phyloP scores from a whole-genome alignment of 2,888 invertebrate genomes.

The Eledone cirrhosa region DNA sequence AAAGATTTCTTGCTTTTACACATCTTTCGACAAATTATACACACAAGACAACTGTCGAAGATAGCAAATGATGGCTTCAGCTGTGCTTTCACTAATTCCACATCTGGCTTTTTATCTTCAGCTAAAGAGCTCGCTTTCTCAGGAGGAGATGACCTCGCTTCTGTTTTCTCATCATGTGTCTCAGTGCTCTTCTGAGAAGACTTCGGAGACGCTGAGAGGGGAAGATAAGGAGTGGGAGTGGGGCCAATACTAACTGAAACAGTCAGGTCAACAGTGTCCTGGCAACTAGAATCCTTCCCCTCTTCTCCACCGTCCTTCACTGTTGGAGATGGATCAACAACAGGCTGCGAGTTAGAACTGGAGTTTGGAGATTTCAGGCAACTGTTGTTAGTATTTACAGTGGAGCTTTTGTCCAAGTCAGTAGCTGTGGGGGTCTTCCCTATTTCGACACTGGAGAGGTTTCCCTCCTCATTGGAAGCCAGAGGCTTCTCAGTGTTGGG shows the following conservation, averaged over 20 bases:
- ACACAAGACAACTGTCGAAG: conserved; percentile 12
- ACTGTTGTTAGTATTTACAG: no score
- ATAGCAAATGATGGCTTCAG: conserved; percentile 11
- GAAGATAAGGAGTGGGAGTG: conserved; percentile 6
- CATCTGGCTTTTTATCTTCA: background rate
- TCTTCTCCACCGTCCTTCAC: no score
- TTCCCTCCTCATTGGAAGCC: no score
- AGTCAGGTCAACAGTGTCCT: background rate
- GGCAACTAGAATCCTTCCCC: no score
- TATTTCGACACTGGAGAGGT: no score
- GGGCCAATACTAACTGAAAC: background rate
- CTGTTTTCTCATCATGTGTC: no score
- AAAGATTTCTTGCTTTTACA: conserved; percentile 5
- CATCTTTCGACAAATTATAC: background rate
- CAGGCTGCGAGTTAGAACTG: background rate
- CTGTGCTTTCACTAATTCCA: background rate
- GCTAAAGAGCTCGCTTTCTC: no score
- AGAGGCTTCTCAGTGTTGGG: no score
- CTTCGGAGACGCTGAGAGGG: background rate
- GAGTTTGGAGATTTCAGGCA: background rate
- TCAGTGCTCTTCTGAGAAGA: background rate
- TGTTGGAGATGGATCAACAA: no score
- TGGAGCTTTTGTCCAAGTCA: no score
- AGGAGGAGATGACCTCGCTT: background rate
- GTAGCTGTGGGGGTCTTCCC: no score